phyloP scores from a whole-genome alignment of 2,797 vertebrate genomes.

The Paramormyrops hopkinsi region DNA sequence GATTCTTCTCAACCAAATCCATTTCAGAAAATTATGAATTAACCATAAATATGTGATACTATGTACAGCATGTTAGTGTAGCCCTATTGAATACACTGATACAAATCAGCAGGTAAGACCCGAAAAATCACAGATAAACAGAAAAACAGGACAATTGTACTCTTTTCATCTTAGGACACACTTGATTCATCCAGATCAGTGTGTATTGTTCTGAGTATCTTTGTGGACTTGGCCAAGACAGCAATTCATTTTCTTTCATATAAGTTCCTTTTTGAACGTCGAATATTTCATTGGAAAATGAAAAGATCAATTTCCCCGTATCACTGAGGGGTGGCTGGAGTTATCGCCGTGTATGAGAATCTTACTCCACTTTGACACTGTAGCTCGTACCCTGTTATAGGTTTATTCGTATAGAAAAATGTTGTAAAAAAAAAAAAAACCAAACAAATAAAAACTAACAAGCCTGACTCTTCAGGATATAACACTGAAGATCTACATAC shows the following conservation, averaged over 20 bases:
- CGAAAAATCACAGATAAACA: neutral
- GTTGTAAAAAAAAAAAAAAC: too few relatives aligned
- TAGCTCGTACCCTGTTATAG: neutral
- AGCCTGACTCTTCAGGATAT: too few relatives aligned
- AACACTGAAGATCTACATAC: neutral
- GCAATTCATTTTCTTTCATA: neutral
- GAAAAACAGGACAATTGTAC: neutral
- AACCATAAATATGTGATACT: neutral
- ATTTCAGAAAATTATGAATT: constrained; percentile 4
- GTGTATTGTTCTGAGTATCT: neutral
- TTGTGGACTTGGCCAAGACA: neutral
- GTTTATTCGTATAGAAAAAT: neutral
- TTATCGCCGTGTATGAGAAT: neutral
- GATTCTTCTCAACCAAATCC: neutral
- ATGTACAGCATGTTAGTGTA: neutral
- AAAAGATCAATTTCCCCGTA: neutral
- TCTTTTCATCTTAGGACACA: neutral
- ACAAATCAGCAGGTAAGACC: neutral
- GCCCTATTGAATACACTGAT: neutral
- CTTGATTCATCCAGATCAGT: neutral
- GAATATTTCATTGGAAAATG: neutral
- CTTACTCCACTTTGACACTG: neutral
- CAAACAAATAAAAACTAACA: neutral
- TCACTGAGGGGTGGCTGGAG: neutral
- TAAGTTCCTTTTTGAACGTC: neutral